These are phyloP conservation scores for Jaculus jaculus DNA, from an alignment of 2,113 vertebrate genomes.

Conservation along the genomic window DNA sequence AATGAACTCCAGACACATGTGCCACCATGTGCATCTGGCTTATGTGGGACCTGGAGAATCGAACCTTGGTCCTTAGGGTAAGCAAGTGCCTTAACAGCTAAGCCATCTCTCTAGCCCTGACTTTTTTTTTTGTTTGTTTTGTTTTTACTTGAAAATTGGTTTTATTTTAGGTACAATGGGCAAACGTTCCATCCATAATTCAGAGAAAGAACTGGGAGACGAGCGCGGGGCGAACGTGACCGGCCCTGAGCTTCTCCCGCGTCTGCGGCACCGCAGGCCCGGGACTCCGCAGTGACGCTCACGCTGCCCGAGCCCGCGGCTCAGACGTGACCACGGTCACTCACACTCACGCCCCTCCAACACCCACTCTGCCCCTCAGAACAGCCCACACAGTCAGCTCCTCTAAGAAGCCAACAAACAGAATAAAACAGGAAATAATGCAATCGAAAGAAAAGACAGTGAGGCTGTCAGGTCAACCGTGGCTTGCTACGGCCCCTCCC, in stretches of 20 bases:
- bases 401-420: constrained; percentile 36
- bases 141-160: background rate
- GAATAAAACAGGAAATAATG: background rate
- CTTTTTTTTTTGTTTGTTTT: too few relatives aligned
- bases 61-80: too few relatives aligned
- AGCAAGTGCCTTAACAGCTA: too few relatives aligned
- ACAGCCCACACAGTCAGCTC: background rate
- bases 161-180: constrained; percentile 36
- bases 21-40: too few relatives aligned
- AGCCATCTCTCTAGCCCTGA: too few relatives aligned
- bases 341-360: background rate
- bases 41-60: too few relatives aligned
- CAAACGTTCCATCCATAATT: background rate
- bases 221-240: background rate
- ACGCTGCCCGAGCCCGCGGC: background rate
- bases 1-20: too few relatives aligned
- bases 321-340: too few relatives aligned
- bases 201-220: background rate
- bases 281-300: background rate
- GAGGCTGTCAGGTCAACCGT: constrained; percentile 42
- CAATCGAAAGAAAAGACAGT: background rate
- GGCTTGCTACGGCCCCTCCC: background rate
- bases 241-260: background rate
- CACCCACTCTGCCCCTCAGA: background rate
- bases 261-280: background rate